Conservation (phyloP, 92 coral and sea anemone species). For the Pocillopora meandrina region DNA sequence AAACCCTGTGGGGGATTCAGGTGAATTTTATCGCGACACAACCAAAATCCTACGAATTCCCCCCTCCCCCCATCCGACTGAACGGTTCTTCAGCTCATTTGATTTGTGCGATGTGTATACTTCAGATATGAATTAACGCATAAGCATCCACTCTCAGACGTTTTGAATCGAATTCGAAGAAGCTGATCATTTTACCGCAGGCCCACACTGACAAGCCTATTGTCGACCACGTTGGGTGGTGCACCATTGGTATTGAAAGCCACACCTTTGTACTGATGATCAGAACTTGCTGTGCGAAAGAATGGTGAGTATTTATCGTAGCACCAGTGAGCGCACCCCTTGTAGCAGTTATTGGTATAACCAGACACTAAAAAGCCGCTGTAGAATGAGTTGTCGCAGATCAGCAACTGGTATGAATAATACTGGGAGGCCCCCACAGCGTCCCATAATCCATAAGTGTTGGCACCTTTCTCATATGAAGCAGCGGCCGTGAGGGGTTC, state of each 20-base stretch:
- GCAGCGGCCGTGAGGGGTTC: conserved; percentile 6
- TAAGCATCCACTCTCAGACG: too few relatives aligned
- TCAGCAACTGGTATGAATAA: conserved; percentile 25
- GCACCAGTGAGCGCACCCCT: conserved; percentile 35
- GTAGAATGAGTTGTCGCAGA: conserved; percentile 28
- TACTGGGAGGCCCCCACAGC: not conserved
- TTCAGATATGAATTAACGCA: too few relatives aligned
- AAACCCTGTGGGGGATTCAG: too few relatives aligned
- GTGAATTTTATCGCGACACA: too few relatives aligned
- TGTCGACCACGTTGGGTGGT: not conserved
- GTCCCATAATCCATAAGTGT: conserved; percentile 21
- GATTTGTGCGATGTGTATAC: too few relatives aligned
- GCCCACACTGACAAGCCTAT: conserved; percentile 37
- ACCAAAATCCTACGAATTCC: too few relatives aligned
- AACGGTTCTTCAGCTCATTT: too few relatives aligned
- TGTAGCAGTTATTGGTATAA: conserved; percentile 23
- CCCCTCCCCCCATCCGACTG: too few relatives aligned
- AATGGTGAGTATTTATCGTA: conserved; percentile 11
- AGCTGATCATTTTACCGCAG: conserved; percentile 18
- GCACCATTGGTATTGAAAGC: conserved; percentile 52
- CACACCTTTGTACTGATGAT: conserved; percentile 13
- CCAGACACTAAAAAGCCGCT: conserved; percentile 45
- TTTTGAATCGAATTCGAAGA: too few relatives aligned
- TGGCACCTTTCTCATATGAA: not conserved
- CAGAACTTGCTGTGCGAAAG: conserved; percentile 35